phyloP scores from a whole-genome alignment of 2,888 invertebrate species.

The Pristionchus exspectatus region DNA sequence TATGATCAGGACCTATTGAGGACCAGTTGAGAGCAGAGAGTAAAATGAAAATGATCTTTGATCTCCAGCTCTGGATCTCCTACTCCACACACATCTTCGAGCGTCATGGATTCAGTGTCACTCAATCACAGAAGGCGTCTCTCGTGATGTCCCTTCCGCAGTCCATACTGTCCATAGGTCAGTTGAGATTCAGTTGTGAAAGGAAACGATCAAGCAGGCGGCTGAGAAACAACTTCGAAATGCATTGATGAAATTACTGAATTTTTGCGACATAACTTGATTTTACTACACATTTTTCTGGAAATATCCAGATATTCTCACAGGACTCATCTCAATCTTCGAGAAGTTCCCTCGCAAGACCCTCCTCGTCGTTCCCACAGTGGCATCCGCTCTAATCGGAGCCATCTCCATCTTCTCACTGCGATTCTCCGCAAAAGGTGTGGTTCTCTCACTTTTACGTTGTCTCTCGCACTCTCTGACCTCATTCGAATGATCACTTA shows the following conservation, averaged over 20 bases:
- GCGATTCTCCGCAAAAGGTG: conserved; percentile 20
- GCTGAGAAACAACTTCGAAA: not conserved
- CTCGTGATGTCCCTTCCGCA: conserved; percentile 70
- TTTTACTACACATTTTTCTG: too few relatives aligned
- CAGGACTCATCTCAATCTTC: conserved; percentile 39
- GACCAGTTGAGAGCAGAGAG: too few relatives aligned
- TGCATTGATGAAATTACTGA: not conserved
- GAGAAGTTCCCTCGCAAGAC: conserved; percentile 65
- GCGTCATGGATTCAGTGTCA: conserved; percentile 65
- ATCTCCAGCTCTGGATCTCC: conserved; percentile 74
- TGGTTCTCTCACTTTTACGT: not conserved
- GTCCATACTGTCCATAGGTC: conserved; percentile 45
- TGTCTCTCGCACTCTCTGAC: too few relatives aligned
- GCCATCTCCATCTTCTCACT: conserved; percentile 60
- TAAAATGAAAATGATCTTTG: not conserved
- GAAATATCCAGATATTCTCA: not conserved
- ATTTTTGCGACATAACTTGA: too few relatives aligned
- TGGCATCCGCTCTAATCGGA: conserved; percentile 67
- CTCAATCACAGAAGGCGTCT: conserved; percentile 68
- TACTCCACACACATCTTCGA: conserved; percentile 76
- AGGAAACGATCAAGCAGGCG: not conserved
- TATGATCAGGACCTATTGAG: too few relatives aligned
- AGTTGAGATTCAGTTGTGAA: not conserved
- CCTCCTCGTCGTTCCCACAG: conserved; percentile 70
- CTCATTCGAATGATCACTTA: too few relatives aligned